phyloP scores from a whole-genome alignment of 2,888 invertebrate species.

The Mongoloraphidia duomilia region DNA sequence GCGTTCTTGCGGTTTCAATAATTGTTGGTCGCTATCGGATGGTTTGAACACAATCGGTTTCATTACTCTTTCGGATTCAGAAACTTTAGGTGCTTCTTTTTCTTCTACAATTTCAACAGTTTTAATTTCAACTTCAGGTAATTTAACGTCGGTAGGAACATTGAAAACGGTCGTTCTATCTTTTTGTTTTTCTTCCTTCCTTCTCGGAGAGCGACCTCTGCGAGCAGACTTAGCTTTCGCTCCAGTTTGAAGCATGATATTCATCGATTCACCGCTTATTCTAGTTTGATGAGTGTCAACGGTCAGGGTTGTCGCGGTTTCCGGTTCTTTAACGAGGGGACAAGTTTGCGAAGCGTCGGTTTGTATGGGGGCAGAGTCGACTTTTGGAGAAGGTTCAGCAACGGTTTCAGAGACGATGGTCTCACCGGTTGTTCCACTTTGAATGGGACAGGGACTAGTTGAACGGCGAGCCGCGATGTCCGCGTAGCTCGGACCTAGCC shows the following conservation, averaged over 20 bases:
- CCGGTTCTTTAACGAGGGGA: constrained; percentile 10
- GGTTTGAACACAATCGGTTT: constrained; percentile 8
- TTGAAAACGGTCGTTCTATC: too few relatives aligned
- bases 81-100: too few relatives aligned
- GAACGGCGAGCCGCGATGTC: constrained; percentile 53
- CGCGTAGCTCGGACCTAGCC: constrained; percentile 43
- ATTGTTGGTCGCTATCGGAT: constrained; percentile 5
- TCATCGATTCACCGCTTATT: constrained; percentile 14
- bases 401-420: constrained; percentile 16
- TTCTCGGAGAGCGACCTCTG: constrained; percentile 37
- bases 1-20: constrained; percentile 20
- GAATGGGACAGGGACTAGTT: constrained; percentile 10
- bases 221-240: constrained; percentile 28
- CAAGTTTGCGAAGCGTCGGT: constrained; percentile 8
- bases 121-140: too few relatives aligned
- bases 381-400: constrained; percentile 4
- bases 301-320: constrained; percentile 8
- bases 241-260: constrained; percentile 28
- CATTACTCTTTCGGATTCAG: background rate
- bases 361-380: constrained; percentile 1
- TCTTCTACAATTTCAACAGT: too few relatives aligned
- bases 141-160: too few relatives aligned
- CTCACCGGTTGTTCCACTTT: background rate
- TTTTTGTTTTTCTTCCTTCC: constrained; percentile 20
- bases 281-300: background rate